Evolutionary conservation across 2,797 vertebrate species (phyloP).

Genomic region (Pelochelys cantorii): DNA sequence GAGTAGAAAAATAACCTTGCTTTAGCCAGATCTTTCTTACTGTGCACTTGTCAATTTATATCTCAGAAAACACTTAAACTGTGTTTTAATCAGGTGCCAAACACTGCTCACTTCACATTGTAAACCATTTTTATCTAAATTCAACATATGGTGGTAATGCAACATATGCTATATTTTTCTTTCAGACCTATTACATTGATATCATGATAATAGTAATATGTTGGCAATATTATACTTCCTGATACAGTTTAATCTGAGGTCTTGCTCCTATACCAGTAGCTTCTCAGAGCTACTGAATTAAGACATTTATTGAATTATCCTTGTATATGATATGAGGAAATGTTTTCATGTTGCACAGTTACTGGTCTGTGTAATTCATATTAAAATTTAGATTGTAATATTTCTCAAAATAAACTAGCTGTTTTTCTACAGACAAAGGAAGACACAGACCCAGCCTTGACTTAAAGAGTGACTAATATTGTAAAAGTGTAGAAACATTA

Average conservation of each 20-base stretch:
- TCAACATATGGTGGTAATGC: not conserved
- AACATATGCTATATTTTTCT: not conserved
- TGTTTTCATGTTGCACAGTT: not conserved
- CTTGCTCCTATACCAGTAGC: not conserved
- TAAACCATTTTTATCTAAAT: not conserved
- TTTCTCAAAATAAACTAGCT: not conserved
- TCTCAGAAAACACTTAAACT: not conserved
- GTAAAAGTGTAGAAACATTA: not conserved
- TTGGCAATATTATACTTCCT: not conserved
- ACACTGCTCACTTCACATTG: not conserved
- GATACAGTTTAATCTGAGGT: not conserved
- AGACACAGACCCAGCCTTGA: fast-evolving
- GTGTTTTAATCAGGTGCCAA: not conserved
- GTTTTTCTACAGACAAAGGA: not conserved
- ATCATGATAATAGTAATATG: fast-evolving
- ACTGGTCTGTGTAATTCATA: not conserved
- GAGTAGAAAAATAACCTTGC: not conserved
- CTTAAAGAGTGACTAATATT: fast-evolving
- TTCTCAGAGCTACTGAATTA: not conserved
- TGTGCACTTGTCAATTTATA: not conserved
- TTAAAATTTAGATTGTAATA: not conserved
- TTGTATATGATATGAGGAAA: not conserved
- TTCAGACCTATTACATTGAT: not conserved
- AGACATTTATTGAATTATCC: not conserved
- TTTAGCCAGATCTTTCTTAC: not conserved